Evolutionary conservation across 2,888 invertebrate species (phyloP), one percentile per base, ranked within the genome.

Genomic region (Tiliacea citrago): DNA sequence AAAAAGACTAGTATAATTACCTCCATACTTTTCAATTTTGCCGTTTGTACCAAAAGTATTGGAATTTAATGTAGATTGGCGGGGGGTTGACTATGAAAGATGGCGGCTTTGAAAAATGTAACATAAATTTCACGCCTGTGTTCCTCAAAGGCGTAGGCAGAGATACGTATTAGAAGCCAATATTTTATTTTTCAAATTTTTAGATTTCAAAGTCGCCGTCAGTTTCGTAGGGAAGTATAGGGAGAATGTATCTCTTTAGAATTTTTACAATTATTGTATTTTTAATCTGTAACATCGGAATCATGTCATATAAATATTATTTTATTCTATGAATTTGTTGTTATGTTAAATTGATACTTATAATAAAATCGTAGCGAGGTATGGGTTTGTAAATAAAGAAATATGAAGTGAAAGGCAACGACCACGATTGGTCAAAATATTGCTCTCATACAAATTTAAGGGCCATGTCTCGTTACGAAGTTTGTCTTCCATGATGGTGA

Each of bases 241-340:
- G 73, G 87, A 87, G 87, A 85, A 87, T 87, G 86, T 79, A 85
- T 74, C 68, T 75, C 68, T 76, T 73, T 29, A 66, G 51, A 75
- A 66, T 39, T 29, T 78, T 62, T 61, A 79, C 47, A 60, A 49
- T 60, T 45, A 45, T 73, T 53, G 16, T 53, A 35, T 77, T 74
- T 61, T 49, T 21, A 29, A 61, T 60, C 58, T 24, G 13, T 58
- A 12, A 35, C 58, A 49, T 51, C 47, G 42, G 61, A 81, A 65
- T 76, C 53, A 57, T 81, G 66, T 55, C 16, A 5, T 49, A 24
- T 12, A 55, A 53, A 55, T 80, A 70, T 79, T 35, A 71, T 57
- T 72, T 78, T 49, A 57, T 35, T n/a, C 4, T 24, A 72, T 68
- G 29, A 57, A 49, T 75, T 75, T 58, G n/a, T 78, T 79, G 57